A percentile compares a stretch with the other conserved stretches of the same genome.
Evolutionary conservation across 2,113 vertebrate species (phyloP).

Genomic region (Ovis canadensis): DNA sequence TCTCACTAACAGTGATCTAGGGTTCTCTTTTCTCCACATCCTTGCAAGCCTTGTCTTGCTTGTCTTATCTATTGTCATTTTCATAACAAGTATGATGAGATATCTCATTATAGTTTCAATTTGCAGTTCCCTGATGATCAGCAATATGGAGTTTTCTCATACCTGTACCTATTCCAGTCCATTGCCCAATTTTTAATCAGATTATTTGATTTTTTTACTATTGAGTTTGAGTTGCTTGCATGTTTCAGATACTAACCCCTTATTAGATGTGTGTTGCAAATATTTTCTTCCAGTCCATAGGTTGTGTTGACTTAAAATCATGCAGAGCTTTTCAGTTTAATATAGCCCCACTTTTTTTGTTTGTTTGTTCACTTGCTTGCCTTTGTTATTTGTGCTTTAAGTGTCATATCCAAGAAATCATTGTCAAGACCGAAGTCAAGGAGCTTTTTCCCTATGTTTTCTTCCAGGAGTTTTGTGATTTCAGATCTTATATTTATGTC

Average conservation of each 20-base stretch:
- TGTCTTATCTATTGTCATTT: not conserved
- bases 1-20: not conserved
- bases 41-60: not conserved
- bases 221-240: not conserved
- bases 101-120: not conserved
- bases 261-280: not conserved
- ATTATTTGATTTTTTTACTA: not conserved
- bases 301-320: not conserved
- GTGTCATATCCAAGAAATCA: not conserved
- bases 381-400: not conserved
- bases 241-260: not conserved
- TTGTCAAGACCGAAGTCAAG: not conserved
- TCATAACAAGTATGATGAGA: no score
- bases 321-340: not conserved
- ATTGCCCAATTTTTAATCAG: not conserved
- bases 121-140: not conserved
- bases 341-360: not conserved
- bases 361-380: not conserved
- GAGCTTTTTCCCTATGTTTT: not conserved
- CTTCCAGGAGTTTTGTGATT: not conserved
- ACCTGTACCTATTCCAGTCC: not conserved
- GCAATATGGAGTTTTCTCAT: not conserved
- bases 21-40: not conserved
- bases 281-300: not conserved
- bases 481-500: not conserved